phyloP scores from a whole-genome alignment of 2,888 invertebrate genomes.

The Rhagonycha lutea region DNA sequence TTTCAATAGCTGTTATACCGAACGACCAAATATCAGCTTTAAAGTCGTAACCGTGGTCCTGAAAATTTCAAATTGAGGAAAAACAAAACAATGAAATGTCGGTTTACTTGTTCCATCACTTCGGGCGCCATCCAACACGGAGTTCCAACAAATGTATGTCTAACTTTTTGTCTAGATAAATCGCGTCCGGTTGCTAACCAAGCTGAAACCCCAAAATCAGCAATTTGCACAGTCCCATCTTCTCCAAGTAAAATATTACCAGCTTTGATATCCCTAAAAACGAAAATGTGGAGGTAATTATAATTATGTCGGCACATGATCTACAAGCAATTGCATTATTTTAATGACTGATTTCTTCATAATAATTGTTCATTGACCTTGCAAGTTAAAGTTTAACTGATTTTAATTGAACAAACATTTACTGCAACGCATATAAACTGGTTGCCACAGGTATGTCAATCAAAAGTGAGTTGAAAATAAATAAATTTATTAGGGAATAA shows the following conservation, averaged over 20 bases:
- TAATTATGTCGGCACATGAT: neutral
- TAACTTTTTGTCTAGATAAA: conserved; percentile 88
- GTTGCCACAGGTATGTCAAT: neutral
- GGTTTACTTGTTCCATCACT: conserved; percentile 91
- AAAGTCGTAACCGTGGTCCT: conserved; percentile 97
- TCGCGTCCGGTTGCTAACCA: conserved; percentile 96
- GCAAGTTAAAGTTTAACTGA: neutral
- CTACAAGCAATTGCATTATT: neutral
- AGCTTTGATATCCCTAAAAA: conserved; percentile 89
- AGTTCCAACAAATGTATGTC: conserved; percentile 98
- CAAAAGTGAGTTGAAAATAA: too few relatives aligned
- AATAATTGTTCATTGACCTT: neutral
- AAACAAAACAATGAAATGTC: neutral
- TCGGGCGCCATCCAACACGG: conserved; percentile 99
- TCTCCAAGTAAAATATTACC: conserved; percentile 96
- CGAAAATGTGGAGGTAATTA: conserved; percentile 15
- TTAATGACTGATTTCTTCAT: neutral
- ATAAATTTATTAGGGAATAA: too few relatives aligned
- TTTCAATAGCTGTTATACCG: conserved; percentile 97
- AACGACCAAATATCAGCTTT: conserved; percentile 96
- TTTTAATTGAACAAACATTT: neutral
- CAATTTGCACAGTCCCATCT: conserved; percentile 96
- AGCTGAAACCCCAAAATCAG: conserved; percentile 98
- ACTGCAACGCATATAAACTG: neutral
- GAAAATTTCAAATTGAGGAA: conserved; percentile 34